Conservation (phyloP, 2,797 vertebrate species). For the Megalops cyprinoides region DNA sequence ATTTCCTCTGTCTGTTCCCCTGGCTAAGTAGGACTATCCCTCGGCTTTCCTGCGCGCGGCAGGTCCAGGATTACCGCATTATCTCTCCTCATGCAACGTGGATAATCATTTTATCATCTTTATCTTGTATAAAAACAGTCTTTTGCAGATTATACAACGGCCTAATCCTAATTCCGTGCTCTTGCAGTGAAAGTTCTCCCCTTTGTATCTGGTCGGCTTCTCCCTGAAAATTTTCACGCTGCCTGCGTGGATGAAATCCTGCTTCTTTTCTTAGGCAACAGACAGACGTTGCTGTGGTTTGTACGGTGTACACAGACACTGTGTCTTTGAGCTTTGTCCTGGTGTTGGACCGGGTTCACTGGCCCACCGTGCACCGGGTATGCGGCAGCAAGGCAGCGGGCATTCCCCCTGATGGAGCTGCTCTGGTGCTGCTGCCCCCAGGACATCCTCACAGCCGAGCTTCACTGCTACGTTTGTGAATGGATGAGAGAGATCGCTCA, state of each 20-base stretch:
- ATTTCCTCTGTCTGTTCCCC: neutral
- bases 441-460: too few species aligned
- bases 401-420: neutral
- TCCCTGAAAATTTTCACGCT: neutral
- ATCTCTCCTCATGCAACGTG: neutral
- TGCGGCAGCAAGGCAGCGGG: neutral
- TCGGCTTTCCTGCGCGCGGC: too few species aligned
- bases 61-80: constrained; percentile 4
- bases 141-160: constrained; percentile 20
- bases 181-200: neutral
- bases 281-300: neutral
- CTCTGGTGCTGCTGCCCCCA: neutral
- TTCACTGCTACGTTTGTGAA: too few species aligned
- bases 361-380: neutral
- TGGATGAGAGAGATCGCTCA: too few species aligned
- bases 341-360: neutral
- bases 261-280: too few species aligned
- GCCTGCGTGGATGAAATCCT: too few species aligned
- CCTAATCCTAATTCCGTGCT: constrained; percentile 18
- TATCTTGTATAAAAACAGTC: constrained; percentile 27
- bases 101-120: constrained; percentile 24
- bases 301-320: neutral
- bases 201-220: neutral
- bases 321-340: neutral
- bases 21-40: constrained; percentile 13